Evolutionary conservation across 2,113 vertebrate species (phyloP).

Genomic region (Hirundichthys speculiger): DNA sequence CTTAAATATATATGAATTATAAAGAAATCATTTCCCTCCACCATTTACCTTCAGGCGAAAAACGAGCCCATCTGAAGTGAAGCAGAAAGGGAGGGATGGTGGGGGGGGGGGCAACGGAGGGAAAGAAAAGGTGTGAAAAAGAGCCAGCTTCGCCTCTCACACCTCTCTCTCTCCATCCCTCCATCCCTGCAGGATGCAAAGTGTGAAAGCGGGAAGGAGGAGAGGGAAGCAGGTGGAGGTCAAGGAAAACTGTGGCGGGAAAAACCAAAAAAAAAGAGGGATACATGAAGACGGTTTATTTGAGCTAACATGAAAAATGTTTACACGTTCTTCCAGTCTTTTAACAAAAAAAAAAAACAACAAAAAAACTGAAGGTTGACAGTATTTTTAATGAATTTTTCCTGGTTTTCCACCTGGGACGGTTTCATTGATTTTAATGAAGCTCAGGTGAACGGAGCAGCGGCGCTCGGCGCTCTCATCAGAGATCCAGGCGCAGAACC

Average conservation of each 20-base stretch:
- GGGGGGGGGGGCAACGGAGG: constrained; percentile 16
- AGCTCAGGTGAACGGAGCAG: constrained; percentile 16
- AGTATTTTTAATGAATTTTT: constrained; percentile 12
- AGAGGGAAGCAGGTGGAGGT: constrained; percentile 62
- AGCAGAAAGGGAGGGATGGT: constrained; percentile 37
- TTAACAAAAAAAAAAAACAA: background rate
- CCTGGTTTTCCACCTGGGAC: constrained; percentile 6
- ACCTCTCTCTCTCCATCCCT: constrained; percentile 58
- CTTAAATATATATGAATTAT: no score
- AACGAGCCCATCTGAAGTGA: constrained; percentile 58
- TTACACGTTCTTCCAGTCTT: constrained; percentile 2
- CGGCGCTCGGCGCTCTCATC: constrained; percentile 5
- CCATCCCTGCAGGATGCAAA: constrained; percentile 58
- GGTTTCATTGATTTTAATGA: constrained; percentile 18
- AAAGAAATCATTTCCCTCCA: constrained; percentile 16
- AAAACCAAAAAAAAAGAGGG: constrained; percentile 18
- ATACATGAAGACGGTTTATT: constrained; percentile 33
- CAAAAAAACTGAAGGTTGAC: constrained; percentile 1
- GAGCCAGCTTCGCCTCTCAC: constrained; percentile 70
- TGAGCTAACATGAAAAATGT: constrained; percentile 19
- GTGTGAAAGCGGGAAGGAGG: constrained; percentile 74
- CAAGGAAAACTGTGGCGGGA: constrained; percentile 43
- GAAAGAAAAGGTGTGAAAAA: constrained; percentile 67
- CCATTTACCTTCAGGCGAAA: constrained; percentile 53
- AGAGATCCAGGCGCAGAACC: no score